These are phyloP conservation scores for Ochotona princeps DNA, from an alignment of 2,113 vertebrate genomes.

Conservation along the genomic window DNA sequence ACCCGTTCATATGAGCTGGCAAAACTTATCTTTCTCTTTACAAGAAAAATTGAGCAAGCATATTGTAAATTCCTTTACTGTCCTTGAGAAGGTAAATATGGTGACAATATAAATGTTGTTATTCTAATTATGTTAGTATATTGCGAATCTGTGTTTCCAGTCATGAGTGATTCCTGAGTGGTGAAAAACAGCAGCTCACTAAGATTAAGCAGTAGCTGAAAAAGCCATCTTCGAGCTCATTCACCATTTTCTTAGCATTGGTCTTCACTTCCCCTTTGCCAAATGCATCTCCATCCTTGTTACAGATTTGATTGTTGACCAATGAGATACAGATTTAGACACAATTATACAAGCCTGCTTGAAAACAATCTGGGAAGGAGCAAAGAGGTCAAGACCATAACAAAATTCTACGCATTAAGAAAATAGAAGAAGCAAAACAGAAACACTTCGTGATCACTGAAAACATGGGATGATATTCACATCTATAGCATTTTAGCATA, in stretches of 20 bases:
- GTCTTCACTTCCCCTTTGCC: background rate
- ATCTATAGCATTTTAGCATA: background rate
- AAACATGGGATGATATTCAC: constrained; percentile 58
- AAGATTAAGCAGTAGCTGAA: background rate
- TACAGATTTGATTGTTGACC: constrained; percentile 6
- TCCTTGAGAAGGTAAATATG: background rate
- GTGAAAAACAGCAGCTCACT: background rate
- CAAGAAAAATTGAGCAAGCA: background rate
- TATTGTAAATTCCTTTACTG: background rate
- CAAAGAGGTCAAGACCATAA: background rate
- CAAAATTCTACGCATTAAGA: constrained; percentile 53
- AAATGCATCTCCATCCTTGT: background rate
- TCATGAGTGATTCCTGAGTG: background rate
- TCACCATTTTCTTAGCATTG: background rate
- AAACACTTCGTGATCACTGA: constrained; percentile 44
- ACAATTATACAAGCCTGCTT: background rate
- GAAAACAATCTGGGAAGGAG: constrained; percentile 7
- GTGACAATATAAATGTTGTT: background rate
- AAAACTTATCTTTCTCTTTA: constrained; percentile 40
- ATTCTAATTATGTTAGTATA: background rate
- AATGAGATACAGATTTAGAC: constrained; percentile 37
- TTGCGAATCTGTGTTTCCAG: constrained; percentile 26
- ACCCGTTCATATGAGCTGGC: constrained; percentile 15
- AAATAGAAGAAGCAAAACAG: constrained; percentile 42
- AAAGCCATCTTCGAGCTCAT: background rate